Base-by-base conservation (phyloP, 2,113 vertebrate species). In the Danionella cerebrum region DNA sequence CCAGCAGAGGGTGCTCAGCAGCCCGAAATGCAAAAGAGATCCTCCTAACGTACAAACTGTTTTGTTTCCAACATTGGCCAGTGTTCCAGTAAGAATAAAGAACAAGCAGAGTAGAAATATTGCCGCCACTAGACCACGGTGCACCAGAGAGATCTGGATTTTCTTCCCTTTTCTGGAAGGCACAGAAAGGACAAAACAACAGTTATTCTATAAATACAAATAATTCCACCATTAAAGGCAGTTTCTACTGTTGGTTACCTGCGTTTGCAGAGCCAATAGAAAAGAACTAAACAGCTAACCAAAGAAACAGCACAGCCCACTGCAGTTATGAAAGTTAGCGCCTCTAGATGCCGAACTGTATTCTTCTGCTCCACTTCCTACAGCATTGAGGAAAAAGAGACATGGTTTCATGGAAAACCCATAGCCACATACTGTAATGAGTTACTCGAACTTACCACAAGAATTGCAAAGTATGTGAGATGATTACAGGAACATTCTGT, bases 391-490 rank as follows among this genome's bases (percentile, higher is more conserved):
- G 22, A 58, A 11, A 41, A 31, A 39, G 2, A 63, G 18, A 89
- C 6, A 84, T 1, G 0, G 80, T 72, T 87, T 81, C 42, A 86
- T 16, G 33, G n/a, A n/a, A n/a, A n/a, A n/a, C n/a, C n/a, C n/a
- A n/a, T n/a, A n/a, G n/a, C n/a, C n/a, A n/a, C n/a, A n/a, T n/a
- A n/a, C 27, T 31, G 6, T 19, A 9, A 41, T 25, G 21, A 2
- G 1, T 62, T n/a, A 19, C 14, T 4, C 41, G 18, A 11, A 72
- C 85, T 84, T 54, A 90, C 88, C 86, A 90, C 84, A 16, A 90
- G 82, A 16, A 90, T 76, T 39, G 83, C 57, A 58, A 90, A 89
- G 79, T 87, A 90, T 0, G 88, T 90, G 48, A 90, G 79, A 38
- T 90, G 88, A 58, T 85, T 70, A 36, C 88, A 90, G 14, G 7